Conservation (phyloP, 1,140 invertebrate genomes). For the Ladona fulva region DNA sequence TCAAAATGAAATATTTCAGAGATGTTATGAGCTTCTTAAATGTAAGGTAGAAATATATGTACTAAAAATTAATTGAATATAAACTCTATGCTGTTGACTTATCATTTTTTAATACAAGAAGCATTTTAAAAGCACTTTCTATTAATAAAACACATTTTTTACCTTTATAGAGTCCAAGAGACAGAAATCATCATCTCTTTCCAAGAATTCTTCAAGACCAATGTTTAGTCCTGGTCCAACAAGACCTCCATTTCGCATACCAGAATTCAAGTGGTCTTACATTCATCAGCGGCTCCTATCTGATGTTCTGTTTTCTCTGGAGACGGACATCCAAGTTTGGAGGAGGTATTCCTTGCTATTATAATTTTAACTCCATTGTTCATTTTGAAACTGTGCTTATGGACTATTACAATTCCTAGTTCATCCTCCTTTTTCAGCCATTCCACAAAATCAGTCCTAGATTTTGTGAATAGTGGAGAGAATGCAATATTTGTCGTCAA, state of each 20-base stretch:
- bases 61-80: too few species aligned
- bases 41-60: too few species aligned
- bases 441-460: constrained; percentile 91
- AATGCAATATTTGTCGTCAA: constrained; percentile 99
- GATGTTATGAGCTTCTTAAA: too few species aligned
- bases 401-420: not conserved
- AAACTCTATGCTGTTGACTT: too few species aligned
- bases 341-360: constrained; percentile 43
- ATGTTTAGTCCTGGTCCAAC: constrained; percentile 94
- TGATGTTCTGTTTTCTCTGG: constrained; percentile 93
- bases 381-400: too few species aligned
- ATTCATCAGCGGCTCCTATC: constrained; percentile 95
- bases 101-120: too few species aligned
- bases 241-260: constrained; percentile 94
- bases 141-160: not conserved
- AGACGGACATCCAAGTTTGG: constrained; percentile 95
- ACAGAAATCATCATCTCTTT: constrained; percentile 46
- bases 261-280: constrained; percentile 99
- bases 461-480: constrained; percentile 96
- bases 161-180: constrained; percentile 33
- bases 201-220: constrained; percentile 35
- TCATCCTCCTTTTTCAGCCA: constrained; percentile 53
- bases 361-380: too few species aligned
- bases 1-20: too few species aligned
- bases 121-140: too few species aligned